Conservation (phyloP, 2,113 vertebrate genomes). For the Neodon shergylaensis region DNA sequence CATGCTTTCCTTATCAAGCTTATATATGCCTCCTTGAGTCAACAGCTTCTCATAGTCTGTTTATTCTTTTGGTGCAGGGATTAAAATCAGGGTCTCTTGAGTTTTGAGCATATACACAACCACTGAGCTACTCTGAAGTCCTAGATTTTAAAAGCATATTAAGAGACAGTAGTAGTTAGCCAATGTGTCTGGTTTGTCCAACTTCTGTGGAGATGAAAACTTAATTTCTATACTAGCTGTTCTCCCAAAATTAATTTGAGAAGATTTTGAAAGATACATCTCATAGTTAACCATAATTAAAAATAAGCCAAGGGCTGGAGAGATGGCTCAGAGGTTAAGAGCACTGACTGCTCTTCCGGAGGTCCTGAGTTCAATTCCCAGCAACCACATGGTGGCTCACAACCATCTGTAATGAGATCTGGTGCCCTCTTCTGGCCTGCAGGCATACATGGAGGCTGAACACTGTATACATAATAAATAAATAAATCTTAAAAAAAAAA, state of each 20-base stretch:
- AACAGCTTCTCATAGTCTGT: not conserved
- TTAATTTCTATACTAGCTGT: not conserved
- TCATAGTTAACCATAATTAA: slow-evolving; percentile 24
- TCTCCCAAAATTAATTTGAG: slow-evolving; percentile 30
- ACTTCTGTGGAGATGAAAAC: not conserved
- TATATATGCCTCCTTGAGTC: not conserved
- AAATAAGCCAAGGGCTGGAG: not conserved
- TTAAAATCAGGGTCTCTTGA: not conserved
- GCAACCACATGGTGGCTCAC: no score
- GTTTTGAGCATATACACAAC: not conserved
- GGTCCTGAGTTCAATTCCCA: no score
- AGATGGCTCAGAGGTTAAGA: no score
- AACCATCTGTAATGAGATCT: no score
- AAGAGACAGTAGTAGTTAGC: not conserved
- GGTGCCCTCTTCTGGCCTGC: no score
- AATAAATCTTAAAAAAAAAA: no score
- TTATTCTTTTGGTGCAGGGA: not conserved
- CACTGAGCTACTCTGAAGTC: not conserved
- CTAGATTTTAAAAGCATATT: not conserved
- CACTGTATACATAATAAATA: no score
- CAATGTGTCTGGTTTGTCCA: slow-evolving; percentile 27
- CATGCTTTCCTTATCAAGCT: not conserved
- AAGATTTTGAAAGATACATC: slow-evolving; percentile 8
- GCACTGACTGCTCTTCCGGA: no score
- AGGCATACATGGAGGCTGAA: no score